Evolutionary conservation across 2,888 invertebrate species (phyloP), one percentile per base, ranked within the genome.

Genomic region (Drosophila paramelanica): DNA sequence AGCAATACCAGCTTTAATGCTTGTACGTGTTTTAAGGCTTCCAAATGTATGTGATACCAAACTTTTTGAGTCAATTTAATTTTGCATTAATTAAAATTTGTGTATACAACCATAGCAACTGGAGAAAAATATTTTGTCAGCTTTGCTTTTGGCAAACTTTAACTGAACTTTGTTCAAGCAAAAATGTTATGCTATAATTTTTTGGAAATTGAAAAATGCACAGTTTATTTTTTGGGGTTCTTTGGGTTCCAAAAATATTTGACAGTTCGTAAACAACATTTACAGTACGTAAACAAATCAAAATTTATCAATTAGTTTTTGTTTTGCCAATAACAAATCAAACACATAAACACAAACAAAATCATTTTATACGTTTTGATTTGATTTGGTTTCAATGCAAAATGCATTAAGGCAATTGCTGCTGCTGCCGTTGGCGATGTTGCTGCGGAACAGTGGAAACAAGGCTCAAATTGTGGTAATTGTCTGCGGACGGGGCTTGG

Each of bases 261-360:
- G 76, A 76, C 76, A 76, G 72, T 31, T 43, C 55, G 59, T 76
- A 76, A 76, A 76, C 76, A 76, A 70, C 52, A 68, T 74, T 69
- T 51, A 31, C 49, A 38, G 45, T 45, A 20, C 56, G 58, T 76
- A 76, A 76, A 76, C 76, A 76, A 77, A 77, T 65, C 55, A 68
- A 59, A 75, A 65, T 73, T 77, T 47, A 73, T 73, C 77, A 77
- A 76, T 76, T 73, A 73, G 65, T 57, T 73, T 41, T 39, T 5
- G 60, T 55, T 20, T 55, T 62, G 73, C 52, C 72, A 72, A 72
- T 59, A 71, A 67, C 72, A 75, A 64, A 67, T 76, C 72, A 71
- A 59, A 57, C 33, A 23, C 41, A 45, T 11, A 13, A 39, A 55
- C 41, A 41, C 7, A 23, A 49, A 17, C 27, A 50, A 50, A 23